These are phyloP conservation scores for Ips typographus DNA, from an alignment of 1,140 invertebrate genomes.

Conservation along the genomic window DNA sequence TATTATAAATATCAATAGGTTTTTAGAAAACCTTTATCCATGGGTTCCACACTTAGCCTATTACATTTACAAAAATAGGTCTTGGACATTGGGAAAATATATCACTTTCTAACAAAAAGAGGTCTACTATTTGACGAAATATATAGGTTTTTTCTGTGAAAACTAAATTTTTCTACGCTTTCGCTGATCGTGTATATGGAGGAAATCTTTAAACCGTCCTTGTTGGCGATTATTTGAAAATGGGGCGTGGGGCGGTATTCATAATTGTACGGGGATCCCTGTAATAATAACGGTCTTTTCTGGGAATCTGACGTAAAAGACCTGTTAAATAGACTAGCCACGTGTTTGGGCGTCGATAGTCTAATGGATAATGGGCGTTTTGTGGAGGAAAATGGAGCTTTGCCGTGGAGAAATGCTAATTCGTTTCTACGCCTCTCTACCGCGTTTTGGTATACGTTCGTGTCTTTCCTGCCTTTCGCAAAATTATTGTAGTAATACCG, in stretches of 20 bases:
- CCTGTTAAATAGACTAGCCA: constrained; percentile 45
- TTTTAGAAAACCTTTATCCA: constrained; percentile 8
- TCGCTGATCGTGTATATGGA: constrained; percentile 54
- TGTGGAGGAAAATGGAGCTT: constrained; percentile 56
- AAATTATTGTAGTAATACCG: constrained; percentile 55
- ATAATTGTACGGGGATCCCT: constrained; percentile 38
- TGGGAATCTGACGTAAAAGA: constrained; percentile 49
- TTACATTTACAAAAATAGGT: constrained; percentile 47
- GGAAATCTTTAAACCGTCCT: constrained; percentile 56
- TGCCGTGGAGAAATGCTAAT: constrained; percentile 52
- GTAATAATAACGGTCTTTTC: constrained; percentile 48
- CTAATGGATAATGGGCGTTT: constrained; percentile 54
- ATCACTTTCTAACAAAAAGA: constrained; percentile 51
- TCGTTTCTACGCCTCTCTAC: constrained; percentile 51
- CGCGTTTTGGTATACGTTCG: constrained; percentile 45
- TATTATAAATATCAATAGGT: too few relatives aligned
- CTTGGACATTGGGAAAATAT: constrained; percentile 31
- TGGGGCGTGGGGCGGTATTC: constrained; percentile 47
- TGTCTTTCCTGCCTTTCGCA: constrained; percentile 50
- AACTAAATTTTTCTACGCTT: constrained; percentile 49
- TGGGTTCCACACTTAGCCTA: constrained; percentile 23
- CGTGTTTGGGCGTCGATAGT: constrained; percentile 50
- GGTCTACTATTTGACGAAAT: constrained; percentile 52
- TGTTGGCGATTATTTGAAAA: constrained; percentile 57
- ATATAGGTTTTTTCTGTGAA: constrained; percentile 50